Base-by-base conservation (phyloP, 2,888 invertebrate genomes). In the Melieria omissa region DNA sequence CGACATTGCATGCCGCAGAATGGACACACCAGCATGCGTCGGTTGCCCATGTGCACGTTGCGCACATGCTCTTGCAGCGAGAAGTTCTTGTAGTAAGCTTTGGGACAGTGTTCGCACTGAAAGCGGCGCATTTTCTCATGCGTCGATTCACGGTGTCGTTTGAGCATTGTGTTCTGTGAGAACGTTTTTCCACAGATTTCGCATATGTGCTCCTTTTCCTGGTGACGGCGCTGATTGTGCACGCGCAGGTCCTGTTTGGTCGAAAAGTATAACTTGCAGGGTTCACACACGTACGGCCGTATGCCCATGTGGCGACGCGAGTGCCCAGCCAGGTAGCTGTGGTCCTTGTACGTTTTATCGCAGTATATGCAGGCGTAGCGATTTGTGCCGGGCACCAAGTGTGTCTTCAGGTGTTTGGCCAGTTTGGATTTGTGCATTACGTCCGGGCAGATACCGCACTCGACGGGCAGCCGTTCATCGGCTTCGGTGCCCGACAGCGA, bases 1-100 rank as follows among this genome's bases (percentile, higher is more conserved):
- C 85, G 80, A 46, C 85, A 84, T 72, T 84, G 82, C 83, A 84
- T 82, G 1, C 83, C 85, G 57, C 84, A 84, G 67, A 84, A 84
- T 0, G 84, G 84, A 9, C 84, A 84, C 42, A 81, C 80, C 0
- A 84, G 75, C 80, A 84, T 84, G 2, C 85, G 79, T 0, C 84
- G 76, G 68, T 83, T 80, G 45, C 85, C 85, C 82, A 82, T 81
- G 65, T 84, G 84, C 1, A 84, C 84, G 12, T 82, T 83, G 4
- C 85, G 80, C 14, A 84, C 80, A 71, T 84, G 84, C 75, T 84
- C 84, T 70, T 84, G 81, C 41, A 84, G 76, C 7, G 84, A 82
- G 57, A 84, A 84, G 44, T 84, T 83, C 70, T 84, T 83, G 45
- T 84, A 84, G 66, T 84, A 84, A 0, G 85, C 83, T 72, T 84